Evolutionary conservation across 1,140 invertebrate species (phyloP).

Genomic region (Leptopilina clavipes): DNA sequence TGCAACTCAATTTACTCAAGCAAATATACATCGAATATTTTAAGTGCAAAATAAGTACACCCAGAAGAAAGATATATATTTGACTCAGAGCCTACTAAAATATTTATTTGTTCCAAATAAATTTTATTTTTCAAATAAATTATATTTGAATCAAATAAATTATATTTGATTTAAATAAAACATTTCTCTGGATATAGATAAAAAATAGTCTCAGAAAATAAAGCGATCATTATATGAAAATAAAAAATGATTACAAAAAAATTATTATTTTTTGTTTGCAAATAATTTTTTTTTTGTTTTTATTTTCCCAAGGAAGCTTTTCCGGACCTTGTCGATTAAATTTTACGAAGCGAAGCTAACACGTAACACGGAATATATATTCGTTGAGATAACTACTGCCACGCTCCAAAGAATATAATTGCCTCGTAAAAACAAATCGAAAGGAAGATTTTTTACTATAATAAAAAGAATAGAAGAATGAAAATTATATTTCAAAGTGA

Average conservation of each 20-base stretch:
- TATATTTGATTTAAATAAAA: no score
- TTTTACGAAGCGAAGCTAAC: constrained; percentile 41
- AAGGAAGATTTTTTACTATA: constrained; percentile 2
- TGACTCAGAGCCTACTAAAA: no score
- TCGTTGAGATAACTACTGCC: constrained; percentile 7
- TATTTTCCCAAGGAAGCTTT: not conserved
- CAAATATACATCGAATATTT: constrained; percentile 13
- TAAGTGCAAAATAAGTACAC: not conserved
- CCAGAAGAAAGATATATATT: no score
- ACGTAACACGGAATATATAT: constrained; percentile 29
- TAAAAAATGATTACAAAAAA: no score
- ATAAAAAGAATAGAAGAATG: not conserved
- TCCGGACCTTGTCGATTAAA: constrained; percentile 40
- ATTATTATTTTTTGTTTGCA: not conserved
- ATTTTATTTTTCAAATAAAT: no score
- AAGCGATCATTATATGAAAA: no score
- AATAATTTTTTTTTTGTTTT: not conserved
- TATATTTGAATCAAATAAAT: no score
- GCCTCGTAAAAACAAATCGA: constrained; percentile 47
- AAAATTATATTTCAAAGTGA: constrained; percentile 18
- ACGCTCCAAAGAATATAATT: constrained; percentile 39
- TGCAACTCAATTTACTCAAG: constrained; percentile 2
- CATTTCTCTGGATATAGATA: no score
- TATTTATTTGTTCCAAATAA: no score
- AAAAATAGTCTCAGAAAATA: no score